Base-by-base conservation (phyloP, 2,113 vertebrate genomes). In the Hippoglossus stenolepis region DNA sequence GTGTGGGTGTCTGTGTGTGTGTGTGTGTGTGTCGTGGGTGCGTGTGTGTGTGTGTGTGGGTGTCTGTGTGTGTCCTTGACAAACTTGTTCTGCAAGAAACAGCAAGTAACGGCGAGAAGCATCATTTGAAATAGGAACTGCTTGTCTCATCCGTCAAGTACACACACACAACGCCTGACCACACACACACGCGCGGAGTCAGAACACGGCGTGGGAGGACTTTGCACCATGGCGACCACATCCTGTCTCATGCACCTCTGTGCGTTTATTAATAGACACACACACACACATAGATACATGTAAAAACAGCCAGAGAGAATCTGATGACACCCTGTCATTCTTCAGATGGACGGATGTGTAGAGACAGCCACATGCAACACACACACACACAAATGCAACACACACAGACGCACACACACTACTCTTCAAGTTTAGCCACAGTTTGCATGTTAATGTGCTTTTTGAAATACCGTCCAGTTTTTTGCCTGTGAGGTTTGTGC, bases 181-280 rank as follows among this genome's bases (percentile, higher is more conserved):
- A 83, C 71, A 80, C 74, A 66, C 70, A 73, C 73, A 65, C 43
- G 38, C n/a, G 31, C 8, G 28, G 28, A 73, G 58, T 71, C 66
- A 87, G 84, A 90, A 89, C 77, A 60, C 82, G 85, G 84, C 84
- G 87, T 90, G 86, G 91, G 91, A 76, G 91, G 87, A 91, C 84
- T 86, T 90, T 80, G 89, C 86, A 90, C 89, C 90, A 91, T 90
- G 90, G 83, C 84, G 87, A 92, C 91, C 91, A 91, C 91, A 92
- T 91, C 91, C 91, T 91, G 89, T 89, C 83, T 91, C 85, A 85
- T 89, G 85, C 83, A 91, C 87, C 81, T 89, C 84, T 70, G 57
- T 84, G 79, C 17, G 58, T 87, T 88, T 91, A 92, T 90, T 91
- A 90, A 91, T 90, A 92, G 84, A 85, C 74, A 28, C 82, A 58